These are phyloP conservation scores for Epicauta chinensis DNA, from an alignment of 1,140 invertebrate genomes.

Conservation along the genomic window DNA sequence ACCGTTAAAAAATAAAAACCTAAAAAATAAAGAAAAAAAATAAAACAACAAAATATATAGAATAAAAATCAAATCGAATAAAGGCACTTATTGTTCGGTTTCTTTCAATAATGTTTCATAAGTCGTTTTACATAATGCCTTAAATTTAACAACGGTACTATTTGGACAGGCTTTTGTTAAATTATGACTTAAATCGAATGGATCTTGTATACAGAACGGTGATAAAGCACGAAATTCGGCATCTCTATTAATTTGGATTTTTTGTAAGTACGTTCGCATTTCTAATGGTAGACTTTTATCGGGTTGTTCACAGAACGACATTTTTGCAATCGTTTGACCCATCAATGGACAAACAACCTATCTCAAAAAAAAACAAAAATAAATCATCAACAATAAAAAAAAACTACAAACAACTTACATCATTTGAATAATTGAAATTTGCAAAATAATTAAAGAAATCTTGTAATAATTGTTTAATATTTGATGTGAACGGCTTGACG, in stretches of 20 bases:
- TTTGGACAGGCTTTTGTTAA: constrained; percentile 37
- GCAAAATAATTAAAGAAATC: constrained; percentile 38
- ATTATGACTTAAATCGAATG: constrained; percentile 45
- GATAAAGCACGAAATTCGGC: constrained; percentile 32
- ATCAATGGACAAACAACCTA: constrained; percentile 41
- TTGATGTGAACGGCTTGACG: constrained; percentile 20
- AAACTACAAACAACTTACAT: constrained; percentile 33
- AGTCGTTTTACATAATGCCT: constrained; percentile 28
- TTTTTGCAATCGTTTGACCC: constrained; percentile 35
- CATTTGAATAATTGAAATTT: constrained; percentile 30
- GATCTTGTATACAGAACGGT: constrained; percentile 44
- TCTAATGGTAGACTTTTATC: constrained; percentile 31
- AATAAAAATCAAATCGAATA: too few species aligned
- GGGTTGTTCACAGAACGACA: constrained; percentile 26
- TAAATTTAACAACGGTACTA: constrained; percentile 28
- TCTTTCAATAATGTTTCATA: not conserved
- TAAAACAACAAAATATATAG: too few species aligned
- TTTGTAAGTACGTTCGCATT: constrained; percentile 34
- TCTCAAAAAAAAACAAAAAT: constrained; percentile 19
- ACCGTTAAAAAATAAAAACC: too few species aligned
- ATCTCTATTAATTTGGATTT: constrained; percentile 23
- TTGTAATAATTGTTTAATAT: constrained; percentile 25
- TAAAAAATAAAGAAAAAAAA: too few species aligned
- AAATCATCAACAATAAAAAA: not conserved
- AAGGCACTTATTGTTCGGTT: too few species aligned